These are phyloP conservation scores for Chiroxiphia lanceolata DNA, from an alignment of 2,797 vertebrate species.

Conservation along the genomic window DNA sequence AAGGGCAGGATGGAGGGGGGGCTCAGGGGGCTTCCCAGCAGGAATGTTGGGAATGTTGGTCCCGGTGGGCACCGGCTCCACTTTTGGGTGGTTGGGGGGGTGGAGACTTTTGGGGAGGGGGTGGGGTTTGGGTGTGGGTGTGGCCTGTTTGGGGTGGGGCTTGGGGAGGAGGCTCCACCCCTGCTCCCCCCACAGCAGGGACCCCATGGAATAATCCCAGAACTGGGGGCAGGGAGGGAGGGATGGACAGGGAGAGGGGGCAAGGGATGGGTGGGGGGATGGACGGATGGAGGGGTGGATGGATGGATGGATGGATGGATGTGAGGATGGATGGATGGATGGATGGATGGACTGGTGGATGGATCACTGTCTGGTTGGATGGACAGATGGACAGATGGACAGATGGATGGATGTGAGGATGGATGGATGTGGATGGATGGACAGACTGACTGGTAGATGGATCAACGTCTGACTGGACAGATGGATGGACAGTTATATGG, in stretches of 20 bases:
- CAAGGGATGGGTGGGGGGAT: background rate
- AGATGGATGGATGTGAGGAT: background rate
- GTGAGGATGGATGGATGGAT: background rate
- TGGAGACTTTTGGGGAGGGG: background rate
- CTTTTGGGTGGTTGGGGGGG: background rate
- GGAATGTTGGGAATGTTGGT: background rate
- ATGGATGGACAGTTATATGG: background rate
- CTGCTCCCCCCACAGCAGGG: no score
- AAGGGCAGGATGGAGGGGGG: background rate
- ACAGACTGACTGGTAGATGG: no score
- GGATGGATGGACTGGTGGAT: no score
- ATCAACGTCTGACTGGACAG: no score
- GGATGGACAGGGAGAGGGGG: background rate
- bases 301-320: background rate
- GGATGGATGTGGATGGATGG: no score
- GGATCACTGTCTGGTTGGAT: no score
- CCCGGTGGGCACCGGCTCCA: background rate
- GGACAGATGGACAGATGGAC: background rate
- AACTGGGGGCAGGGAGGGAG: fast-evolving
- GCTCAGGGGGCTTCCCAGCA: fast-evolving
- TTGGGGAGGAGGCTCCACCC: no score
- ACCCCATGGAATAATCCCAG: background rate
- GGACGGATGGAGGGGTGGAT: background rate
- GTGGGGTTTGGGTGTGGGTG: background rate
- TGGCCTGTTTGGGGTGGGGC: background rate